Evolutionary conservation across 2,888 invertebrate species (phyloP).

Genomic region (Gandaritis pyraliata): DNA sequence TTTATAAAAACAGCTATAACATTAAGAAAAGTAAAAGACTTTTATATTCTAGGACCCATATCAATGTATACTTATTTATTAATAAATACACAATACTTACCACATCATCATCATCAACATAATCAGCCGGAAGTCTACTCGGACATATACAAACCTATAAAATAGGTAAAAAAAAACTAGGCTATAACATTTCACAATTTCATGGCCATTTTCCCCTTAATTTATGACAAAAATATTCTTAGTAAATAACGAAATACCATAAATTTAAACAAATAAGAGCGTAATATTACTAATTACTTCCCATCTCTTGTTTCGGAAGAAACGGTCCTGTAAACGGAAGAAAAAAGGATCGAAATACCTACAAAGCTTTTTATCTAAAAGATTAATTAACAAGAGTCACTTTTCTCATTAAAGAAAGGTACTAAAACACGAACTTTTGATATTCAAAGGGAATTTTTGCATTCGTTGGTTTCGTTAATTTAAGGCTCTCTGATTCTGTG

Average conservation of each 20-base stretch:
- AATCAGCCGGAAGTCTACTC: too few relatives aligned
- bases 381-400: constrained; percentile 37
- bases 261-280: constrained; percentile 12
- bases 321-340: constrained; percentile 37
- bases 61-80: too few relatives aligned
- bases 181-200: too few relatives aligned
- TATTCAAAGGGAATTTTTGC: constrained; percentile 17
- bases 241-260: constrained; percentile 8
- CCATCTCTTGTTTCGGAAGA: constrained; percentile 34
- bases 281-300: constrained; percentile 39
- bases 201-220: background rate
- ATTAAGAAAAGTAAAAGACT: too few relatives aligned
- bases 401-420: constrained; percentile 28
- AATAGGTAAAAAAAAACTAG: too few relatives aligned
- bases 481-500: background rate
- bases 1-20: too few relatives aligned
- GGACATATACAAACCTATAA: too few relatives aligned
- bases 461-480: constrained; percentile 12
- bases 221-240: background rate
- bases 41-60: too few relatives aligned
- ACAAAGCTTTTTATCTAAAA: constrained; percentile 39
- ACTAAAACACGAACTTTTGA: constrained; percentile 19
- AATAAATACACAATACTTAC: too few relatives aligned
- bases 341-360: constrained; percentile 22
- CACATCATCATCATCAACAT: too few relatives aligned